These are phyloP conservation scores for Sebastiscus tertius DNA, from an alignment of 2,797 vertebrate species.

Conservation along the genomic window DNA sequence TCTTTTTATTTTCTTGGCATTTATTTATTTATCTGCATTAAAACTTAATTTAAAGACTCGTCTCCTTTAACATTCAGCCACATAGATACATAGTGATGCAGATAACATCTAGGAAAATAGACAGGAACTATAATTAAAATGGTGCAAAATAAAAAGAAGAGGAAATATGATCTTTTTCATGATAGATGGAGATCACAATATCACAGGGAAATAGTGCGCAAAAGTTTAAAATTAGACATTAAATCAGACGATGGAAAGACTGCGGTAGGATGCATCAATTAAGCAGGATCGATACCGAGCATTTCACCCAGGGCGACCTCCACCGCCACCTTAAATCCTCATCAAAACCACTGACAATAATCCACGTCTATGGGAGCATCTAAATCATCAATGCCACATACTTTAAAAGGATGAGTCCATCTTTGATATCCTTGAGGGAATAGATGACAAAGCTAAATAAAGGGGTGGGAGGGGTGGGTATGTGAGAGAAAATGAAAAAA, in stretches of 20 bases:
- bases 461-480: not conserved
- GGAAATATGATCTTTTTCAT: not conserved
- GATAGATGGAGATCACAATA: not conserved
- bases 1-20: conserved; percentile 30
- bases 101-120: conserved; percentile 49
- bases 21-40: conserved; percentile 65
- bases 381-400: conserved; percentile 25
- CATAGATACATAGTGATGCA: conserved; percentile 3
- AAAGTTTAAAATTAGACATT: not conserved
- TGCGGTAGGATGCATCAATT: not conserved
- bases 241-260: not conserved
- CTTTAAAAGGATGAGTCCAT: conserved; percentile 42
- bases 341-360: conserved; percentile 34
- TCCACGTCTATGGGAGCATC: not conserved
- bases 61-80: conserved; percentile 29
- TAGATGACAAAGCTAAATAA: conserved; percentile 18
- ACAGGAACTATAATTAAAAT: conserved; percentile 5
- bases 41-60: conserved; percentile 55
- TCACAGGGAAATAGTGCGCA: not conserved
- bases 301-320: conserved; percentile 15
- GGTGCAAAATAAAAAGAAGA: not conserved
- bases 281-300: conserved; percentile 25
- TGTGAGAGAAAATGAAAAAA: conserved; percentile 48
- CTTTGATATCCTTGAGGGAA: conserved; percentile 36
- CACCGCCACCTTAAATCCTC: conserved; percentile 13